These are phyloP conservation scores for Hippolais icterina DNA, from an alignment of 2,113 vertebrate genomes.

Conservation along the genomic window DNA sequence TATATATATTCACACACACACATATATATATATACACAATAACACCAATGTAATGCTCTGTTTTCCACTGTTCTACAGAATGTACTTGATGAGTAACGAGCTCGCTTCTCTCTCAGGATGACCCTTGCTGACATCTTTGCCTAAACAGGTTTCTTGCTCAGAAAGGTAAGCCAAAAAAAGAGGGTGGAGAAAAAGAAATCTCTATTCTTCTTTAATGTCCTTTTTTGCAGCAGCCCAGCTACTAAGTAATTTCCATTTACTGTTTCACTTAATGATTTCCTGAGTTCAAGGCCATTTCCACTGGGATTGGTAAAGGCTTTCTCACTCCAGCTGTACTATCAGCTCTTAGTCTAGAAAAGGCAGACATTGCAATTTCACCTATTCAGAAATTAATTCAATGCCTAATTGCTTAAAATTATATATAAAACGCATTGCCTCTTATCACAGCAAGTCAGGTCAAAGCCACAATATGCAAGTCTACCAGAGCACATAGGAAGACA, in stretches of 20 bases:
- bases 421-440: not conserved
- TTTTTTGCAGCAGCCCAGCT: not conserved
- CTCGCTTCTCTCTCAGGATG: not conserved
- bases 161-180: not conserved
- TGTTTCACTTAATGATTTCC: not conserved
- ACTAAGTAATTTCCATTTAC: not conserved
- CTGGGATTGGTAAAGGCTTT: not conserved
- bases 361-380: not conserved
- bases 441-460: not conserved
- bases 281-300: not conserved
- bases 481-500: not conserved
- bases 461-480: not conserved
- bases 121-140: not conserved
- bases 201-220: not conserved
- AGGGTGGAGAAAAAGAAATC: fast-evolving
- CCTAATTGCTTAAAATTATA: not conserved
- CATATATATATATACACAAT: not conserved
- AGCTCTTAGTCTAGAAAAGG: not conserved
- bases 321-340: not conserved
- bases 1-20: fast-evolving
- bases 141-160: not conserved
- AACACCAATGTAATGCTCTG: not conserved
- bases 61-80: not conserved
- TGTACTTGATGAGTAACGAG: not conserved
- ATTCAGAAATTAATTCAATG: not conserved